Conservation (phyloP, 2,113 vertebrate genomes). For the Hippocampus mohnikei region DNA sequence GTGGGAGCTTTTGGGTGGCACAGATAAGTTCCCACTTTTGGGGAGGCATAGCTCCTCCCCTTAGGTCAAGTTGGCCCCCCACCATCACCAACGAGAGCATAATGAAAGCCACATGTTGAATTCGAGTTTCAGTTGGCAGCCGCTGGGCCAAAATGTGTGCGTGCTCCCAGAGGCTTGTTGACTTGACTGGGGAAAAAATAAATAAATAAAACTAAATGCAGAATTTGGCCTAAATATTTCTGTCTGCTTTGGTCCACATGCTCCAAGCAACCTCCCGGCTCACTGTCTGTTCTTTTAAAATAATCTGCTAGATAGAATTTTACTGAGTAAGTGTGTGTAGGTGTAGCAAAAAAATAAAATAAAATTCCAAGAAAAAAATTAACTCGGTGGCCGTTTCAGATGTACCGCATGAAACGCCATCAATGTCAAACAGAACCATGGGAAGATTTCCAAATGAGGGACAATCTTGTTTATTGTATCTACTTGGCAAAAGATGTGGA, state of each 20-base stretch:
- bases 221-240: slow-evolving; percentile 33
- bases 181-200: slow-evolving; percentile 43
- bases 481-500: too few species aligned
- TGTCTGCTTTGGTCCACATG: slow-evolving; percentile 16
- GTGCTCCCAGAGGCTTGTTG: slow-evolving; percentile 22
- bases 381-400: too few species aligned
- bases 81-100: slow-evolving; percentile 49
- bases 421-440: too few species aligned
- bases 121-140: slow-evolving; percentile 67
- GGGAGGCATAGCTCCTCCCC: slow-evolving; percentile 54
- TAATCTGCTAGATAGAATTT: background rate
- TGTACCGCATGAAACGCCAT: too few species aligned
- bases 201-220: slow-evolving; percentile 13
- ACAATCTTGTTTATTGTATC: too few species aligned
- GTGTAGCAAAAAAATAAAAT: background rate
- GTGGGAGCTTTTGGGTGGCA: slow-evolving; percentile 26
- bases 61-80: slow-evolving; percentile 1
- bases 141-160: slow-evolving; percentile 21
- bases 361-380: background rate
- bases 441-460: too few species aligned
- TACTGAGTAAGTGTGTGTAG: background rate
- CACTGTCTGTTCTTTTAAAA: background rate
- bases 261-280: background rate
- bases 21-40: slow-evolving; percentile 52
- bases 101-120: slow-evolving; percentile 73